These are phyloP conservation scores for Carabus problematicus DNA, from an alignment of 2,888 invertebrate species.

Conservation along the genomic window DNA sequence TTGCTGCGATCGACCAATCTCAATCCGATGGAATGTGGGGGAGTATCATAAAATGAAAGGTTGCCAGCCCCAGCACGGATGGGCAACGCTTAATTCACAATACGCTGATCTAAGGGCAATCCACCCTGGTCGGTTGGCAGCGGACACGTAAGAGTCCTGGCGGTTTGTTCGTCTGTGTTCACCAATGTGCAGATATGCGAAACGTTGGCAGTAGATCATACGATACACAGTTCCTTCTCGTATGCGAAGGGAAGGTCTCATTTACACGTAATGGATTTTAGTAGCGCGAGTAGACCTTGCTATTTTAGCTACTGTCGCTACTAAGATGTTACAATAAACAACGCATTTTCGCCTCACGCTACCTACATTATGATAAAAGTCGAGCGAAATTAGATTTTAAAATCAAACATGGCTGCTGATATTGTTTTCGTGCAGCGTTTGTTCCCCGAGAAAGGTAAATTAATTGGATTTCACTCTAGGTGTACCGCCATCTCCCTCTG, in stretches of 20 bases:
- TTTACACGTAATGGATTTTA: constrained; percentile 32
- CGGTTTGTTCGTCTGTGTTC: too few species aligned
- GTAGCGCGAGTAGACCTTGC: constrained; percentile 16
- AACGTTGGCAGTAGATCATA: constrained; percentile 11
- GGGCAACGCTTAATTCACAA: constrained; percentile 15
- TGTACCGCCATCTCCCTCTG: constrained; percentile 41
- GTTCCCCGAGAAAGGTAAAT: constrained; percentile 50
- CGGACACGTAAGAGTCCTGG: not conserved
- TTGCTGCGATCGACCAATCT: not conserved
- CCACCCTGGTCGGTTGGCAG: constrained; percentile 9
- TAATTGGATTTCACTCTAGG: constrained; percentile 49
- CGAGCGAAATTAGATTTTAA: constrained; percentile 47
- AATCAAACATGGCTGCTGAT: constrained; percentile 48
- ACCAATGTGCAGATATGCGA: too few species aligned
- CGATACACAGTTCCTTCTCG: constrained; percentile 11
- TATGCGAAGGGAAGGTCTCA: constrained; percentile 11
- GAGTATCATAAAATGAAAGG: constrained; percentile 1
- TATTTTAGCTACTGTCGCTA: constrained; percentile 27
- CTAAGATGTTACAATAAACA: constrained; percentile 47
- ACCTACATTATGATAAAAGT: constrained; percentile 50
- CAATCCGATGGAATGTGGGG: not conserved
- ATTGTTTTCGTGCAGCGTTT: constrained; percentile 50
- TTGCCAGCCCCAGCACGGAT: not conserved
- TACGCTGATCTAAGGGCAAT: constrained; percentile 31
- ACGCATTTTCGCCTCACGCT: constrained; percentile 43